Evolutionary conservation across 2,888 invertebrate genomes (phyloP).

Genomic region (Agonopterix subpropinquella): DNA sequence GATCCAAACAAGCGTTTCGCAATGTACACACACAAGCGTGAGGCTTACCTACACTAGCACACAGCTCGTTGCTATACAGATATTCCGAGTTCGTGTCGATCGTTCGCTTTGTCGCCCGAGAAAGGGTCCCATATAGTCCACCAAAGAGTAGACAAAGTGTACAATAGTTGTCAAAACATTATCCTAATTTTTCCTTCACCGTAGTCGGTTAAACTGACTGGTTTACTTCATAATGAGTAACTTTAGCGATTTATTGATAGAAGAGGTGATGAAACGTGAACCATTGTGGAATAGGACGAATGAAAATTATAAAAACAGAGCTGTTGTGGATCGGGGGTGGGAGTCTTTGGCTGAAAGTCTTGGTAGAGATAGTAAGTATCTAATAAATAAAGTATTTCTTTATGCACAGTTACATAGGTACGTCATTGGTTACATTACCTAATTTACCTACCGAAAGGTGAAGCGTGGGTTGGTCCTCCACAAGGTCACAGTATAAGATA

Average conservation of each 20-base stretch:
- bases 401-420: no score
- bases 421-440: no score
- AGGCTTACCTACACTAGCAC: no score
- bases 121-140: no score
- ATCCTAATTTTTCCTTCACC: neutral
- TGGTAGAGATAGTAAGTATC: conserved; percentile 17
- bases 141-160: neutral
- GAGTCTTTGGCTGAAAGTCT: conserved; percentile 9
- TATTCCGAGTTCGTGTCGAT: no score
- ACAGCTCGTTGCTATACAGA: no score
- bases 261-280: conserved; percentile 19
- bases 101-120: no score
- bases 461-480: no score
- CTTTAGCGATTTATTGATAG: conserved; percentile 12
- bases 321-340: conserved; percentile 18
- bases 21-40: no score
- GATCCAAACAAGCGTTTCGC: no score
- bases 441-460: no score
- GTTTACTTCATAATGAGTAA: neutral
- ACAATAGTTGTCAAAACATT: neutral
- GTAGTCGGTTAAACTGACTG: neutral
- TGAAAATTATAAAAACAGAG: conserved; percentile 15
- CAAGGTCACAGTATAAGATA: no score
- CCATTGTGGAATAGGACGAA: conserved; percentile 22
- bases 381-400: neutral